Evolutionary conservation across 2,888 invertebrate species (phyloP), one percentile per base, ranked within the genome.

Genomic region (Calliopum simillimum): DNA sequence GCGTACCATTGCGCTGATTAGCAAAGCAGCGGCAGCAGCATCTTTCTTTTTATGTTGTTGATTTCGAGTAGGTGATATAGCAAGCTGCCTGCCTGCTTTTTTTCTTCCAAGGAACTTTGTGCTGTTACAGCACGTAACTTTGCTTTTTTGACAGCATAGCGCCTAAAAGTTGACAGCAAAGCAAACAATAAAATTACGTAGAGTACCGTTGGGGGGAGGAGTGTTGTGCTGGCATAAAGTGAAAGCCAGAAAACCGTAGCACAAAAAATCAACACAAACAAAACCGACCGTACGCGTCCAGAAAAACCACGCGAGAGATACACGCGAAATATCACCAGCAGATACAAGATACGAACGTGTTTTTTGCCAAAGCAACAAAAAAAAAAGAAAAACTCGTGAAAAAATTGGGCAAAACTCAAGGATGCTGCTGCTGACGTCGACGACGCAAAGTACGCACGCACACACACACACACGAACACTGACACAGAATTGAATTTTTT

Each of bases 261-360:
- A 21, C 14, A 21, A 53, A 23, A 13, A 14, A 21, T 11, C 12
- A 55, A 55, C 6, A 19, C 12, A 56, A 21, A 11, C 19, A 53
- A 21, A 14, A 21, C 21, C 53, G 23, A 21, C 21, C 11, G 23
- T 23, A 21, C 14, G n/a, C 59, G 61, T 14, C 16, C 44, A 25
- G 55, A 46, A 56, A n/a, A 21, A 47, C 51, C 55, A 44, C 44
- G 65, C 53, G 51, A 41, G 65, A 53, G 65, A 43, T 21, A 14
- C 16, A 43, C 43, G 23, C 19, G 43, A 11, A 6, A 21, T 12
- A n/a, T 53, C n/a, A 6, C 43, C 21, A n/a, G 19, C 14, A 51
- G 63, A 21, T 44, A 65, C 65, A 44, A 53, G 53, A 51, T 53
- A 44, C 44, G 44, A 41, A 65, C 65, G 65, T 61, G 44, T n/a